These are phyloP conservation scores for Parauchenoglanis ngamensis DNA, from an alignment of 2,797 vertebrate species.

Conservation along the genomic window DNA sequence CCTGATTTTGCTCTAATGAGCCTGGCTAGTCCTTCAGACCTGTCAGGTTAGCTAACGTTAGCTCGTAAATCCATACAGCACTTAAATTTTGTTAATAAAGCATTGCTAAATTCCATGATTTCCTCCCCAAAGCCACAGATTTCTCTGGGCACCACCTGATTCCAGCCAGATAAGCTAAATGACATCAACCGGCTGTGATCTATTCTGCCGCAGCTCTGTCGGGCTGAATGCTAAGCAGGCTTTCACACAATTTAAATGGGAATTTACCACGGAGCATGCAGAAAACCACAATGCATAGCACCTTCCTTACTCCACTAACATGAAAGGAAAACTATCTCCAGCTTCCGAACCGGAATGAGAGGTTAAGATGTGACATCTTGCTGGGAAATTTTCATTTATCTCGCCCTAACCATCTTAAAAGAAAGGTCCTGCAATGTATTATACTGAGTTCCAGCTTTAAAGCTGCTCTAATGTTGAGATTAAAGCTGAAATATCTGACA, in stretches of 20 bases:
- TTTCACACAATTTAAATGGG: not conserved
- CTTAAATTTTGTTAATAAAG: not conserved
- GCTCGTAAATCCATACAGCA: not conserved
- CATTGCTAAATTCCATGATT: not conserved
- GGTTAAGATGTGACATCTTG: not conserved
- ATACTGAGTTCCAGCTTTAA: not conserved
- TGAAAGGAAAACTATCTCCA: not conserved
- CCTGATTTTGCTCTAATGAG: not conserved
- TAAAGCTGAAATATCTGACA: constrained; percentile 33
- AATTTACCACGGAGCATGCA: not conserved
- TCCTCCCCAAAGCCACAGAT: not conserved
- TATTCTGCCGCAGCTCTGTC: not conserved
- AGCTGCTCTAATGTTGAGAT: constrained; percentile 20
- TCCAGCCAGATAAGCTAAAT: constrained; percentile 13
- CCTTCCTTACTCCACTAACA: not conserved
- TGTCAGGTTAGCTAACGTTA: not conserved
- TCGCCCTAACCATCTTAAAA: constrained; percentile 10
- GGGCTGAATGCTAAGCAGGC: constrained; percentile 13
- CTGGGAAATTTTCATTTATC: constrained; percentile 19
- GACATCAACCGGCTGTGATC: not conserved
- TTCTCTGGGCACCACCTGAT: not conserved
- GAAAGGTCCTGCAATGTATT: constrained; percentile 6
- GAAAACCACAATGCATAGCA: not conserved
- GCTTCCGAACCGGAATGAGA: not conserved
- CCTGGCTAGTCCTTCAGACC: not conserved